Evolutionary conservation across 53 echinoderm and acorn worm species (phyloP).

Genomic region (Mesocentrotus franciscanus): DNA sequence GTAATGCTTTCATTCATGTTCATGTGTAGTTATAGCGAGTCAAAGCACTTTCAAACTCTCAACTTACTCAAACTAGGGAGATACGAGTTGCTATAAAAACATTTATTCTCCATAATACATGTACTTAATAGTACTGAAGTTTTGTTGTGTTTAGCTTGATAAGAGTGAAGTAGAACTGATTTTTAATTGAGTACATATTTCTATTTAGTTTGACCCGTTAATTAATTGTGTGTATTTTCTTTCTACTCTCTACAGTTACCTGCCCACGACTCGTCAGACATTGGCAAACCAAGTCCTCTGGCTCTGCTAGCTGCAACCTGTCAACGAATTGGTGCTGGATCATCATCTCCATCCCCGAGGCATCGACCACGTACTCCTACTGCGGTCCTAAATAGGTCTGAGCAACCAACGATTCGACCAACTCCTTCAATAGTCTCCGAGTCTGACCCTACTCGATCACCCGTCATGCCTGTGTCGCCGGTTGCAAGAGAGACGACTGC

Average conservation of each 20-base stretch:
- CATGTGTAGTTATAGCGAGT: neutral
- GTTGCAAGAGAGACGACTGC: neutral
- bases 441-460: neutral
- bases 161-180: too few species aligned
- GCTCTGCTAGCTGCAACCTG: constrained; percentile 45
- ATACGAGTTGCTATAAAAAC: too few species aligned
- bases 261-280: constrained; percentile 35
- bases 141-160: too few species aligned
- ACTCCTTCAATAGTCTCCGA: neutral
- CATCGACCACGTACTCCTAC: constrained; percentile 4
- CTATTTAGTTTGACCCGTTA: too few species aligned
- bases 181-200: too few species aligned
- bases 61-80: too few species aligned
- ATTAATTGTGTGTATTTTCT: neutral
- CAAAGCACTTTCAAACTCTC: neutral
- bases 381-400: neutral
- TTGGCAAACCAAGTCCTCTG: constrained; percentile 53
- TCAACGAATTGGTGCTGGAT: constrained; percentile 32
- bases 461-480: neutral
- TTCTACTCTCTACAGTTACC: constrained; percentile 10
- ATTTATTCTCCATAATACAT: too few species aligned
- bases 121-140: too few species aligned
- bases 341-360: neutral
- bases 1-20: neutral
- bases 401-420: neutral